Conservation (phyloP, 2,888 invertebrate genomes). For the Drosophila sordidula region DNA sequence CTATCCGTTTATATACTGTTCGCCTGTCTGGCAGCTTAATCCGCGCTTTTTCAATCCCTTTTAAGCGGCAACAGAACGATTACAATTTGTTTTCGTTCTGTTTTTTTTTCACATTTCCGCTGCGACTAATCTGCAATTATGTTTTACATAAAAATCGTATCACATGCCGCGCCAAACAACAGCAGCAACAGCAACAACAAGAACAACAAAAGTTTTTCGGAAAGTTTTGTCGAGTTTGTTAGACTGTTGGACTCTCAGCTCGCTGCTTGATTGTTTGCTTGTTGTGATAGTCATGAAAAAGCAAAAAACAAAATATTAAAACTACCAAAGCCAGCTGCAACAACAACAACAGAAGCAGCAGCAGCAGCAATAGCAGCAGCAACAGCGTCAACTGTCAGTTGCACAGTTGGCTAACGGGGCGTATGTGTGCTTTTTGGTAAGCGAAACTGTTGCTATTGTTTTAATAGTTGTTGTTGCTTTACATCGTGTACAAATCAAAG, state of each 20-base stretch:
- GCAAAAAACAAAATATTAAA: conserved; percentile 36
- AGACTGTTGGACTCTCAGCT: conserved; percentile 37
- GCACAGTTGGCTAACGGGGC: conserved; percentile 24
- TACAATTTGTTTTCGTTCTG: conserved; percentile 53
- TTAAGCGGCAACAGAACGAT: conserved; percentile 71
- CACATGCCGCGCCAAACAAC: conserved; percentile 55
- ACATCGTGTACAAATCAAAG: conserved; percentile 48
- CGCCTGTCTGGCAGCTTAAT: conserved; percentile 28
- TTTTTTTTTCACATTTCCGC: conserved; percentile 56
- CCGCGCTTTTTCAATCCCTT: conserved; percentile 63
- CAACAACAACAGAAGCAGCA: conserved; percentile 6
- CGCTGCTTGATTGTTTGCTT: conserved; percentile 62
- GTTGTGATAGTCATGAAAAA: conserved; percentile 53
- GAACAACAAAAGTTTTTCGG: conserved; percentile 36
- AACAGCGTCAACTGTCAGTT: conserved; percentile 35
- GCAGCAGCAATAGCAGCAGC: conserved; percentile 19
- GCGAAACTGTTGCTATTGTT: conserved; percentile 15
- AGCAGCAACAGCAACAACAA: conserved; percentile 19
- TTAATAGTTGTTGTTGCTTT: conserved; percentile 10
- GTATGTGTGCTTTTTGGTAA: conserved; percentile 28
- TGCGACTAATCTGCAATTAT: conserved; percentile 78
- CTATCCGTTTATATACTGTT: conserved; percentile 6
- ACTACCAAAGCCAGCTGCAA: conserved; percentile 20
- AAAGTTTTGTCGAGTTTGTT: conserved; percentile 49
- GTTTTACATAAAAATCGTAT: conserved; percentile 78